Evolutionary conservation across 2,888 invertebrate species (phyloP).

Genomic region (Volucella inanis): DNA sequence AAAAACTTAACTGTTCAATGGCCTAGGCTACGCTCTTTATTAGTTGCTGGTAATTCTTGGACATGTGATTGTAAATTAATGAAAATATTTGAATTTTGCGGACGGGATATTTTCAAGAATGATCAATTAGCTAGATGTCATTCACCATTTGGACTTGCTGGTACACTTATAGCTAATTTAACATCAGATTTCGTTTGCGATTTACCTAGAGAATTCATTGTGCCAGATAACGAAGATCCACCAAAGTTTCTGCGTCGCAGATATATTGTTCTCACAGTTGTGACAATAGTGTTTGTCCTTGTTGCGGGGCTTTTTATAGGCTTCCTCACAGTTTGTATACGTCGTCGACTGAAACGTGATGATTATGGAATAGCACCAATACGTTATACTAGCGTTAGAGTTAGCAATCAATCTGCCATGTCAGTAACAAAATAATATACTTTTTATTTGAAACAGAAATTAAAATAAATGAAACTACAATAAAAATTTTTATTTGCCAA

Average conservation of each 20-base stretch:
- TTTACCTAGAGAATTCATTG: constrained; percentile 79
- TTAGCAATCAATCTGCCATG: constrained; percentile 80
- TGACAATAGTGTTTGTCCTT: constrained; percentile 80
- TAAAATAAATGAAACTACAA: background rate
- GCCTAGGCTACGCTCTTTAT: constrained; percentile 84
- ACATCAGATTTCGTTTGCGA: constrained; percentile 79
- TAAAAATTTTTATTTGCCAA: constrained; percentile 46
- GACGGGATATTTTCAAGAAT: constrained; percentile 75
- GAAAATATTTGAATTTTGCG: constrained; percentile 79
- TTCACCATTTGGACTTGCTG: constrained; percentile 80
- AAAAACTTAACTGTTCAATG: constrained; percentile 76
- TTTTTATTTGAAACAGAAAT: background rate
- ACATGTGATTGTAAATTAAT: constrained; percentile 85
- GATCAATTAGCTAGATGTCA: constrained; percentile 79
- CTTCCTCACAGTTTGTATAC: constrained; percentile 80
- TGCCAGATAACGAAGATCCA: constrained; percentile 80
- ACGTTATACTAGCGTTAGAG: constrained; percentile 81
- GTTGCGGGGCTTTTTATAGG: constrained; percentile 81
- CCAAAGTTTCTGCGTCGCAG: constrained; percentile 81
- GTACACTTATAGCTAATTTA: constrained; percentile 78
- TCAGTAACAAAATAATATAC: constrained; percentile 74
- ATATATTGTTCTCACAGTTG: constrained; percentile 80
- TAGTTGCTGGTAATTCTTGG: constrained; percentile 87
- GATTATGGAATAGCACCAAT: constrained; percentile 81
- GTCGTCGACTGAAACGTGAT: constrained; percentile 80